These are phyloP conservation scores for Watsonalla binaria DNA, from an alignment of 2,888 invertebrate species.

Conservation along the genomic window DNA sequence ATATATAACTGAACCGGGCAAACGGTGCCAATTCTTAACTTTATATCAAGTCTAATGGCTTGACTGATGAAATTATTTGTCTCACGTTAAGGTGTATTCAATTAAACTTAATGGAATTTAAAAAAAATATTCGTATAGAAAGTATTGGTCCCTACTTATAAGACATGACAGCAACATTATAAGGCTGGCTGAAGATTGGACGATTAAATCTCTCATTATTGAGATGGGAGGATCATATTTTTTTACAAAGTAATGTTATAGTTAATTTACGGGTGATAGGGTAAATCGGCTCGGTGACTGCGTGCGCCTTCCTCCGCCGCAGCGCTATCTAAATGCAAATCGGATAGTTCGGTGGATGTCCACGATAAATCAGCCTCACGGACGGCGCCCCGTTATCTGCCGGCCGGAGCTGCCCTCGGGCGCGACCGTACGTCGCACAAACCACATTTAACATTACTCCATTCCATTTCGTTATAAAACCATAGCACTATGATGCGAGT, in stretches of 20 bases:
- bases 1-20: too few relatives aligned
- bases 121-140: too few relatives aligned
- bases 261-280: conserved; percentile 68
- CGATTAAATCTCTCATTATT: conserved; percentile 56
- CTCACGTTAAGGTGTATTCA: too few relatives aligned
- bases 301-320: conserved; percentile 33
- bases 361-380: conserved; percentile 70
- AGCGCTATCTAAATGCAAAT: conserved; percentile 77
- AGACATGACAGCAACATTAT: not conserved
- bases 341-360: conserved; percentile 73
- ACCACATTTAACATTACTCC: not conserved
- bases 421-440: conserved; percentile 20
- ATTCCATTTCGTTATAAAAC: not conserved
- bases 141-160: too few relatives aligned
- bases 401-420: conserved; percentile 35
- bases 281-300: conserved; percentile 40
- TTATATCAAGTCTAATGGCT: too few relatives aligned
- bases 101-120: too few relatives aligned
- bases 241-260: conserved; percentile 59
- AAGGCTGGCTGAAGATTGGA: conserved; percentile 29
- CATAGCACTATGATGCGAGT: not conserved
- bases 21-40: too few relatives aligned
- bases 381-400: conserved; percentile 55
- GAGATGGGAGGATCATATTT: conserved; percentile 40
- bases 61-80: too few relatives aligned